phyloP scores from a whole-genome alignment of 1,140 invertebrate genomes.

The Colletes gigas region DNA sequence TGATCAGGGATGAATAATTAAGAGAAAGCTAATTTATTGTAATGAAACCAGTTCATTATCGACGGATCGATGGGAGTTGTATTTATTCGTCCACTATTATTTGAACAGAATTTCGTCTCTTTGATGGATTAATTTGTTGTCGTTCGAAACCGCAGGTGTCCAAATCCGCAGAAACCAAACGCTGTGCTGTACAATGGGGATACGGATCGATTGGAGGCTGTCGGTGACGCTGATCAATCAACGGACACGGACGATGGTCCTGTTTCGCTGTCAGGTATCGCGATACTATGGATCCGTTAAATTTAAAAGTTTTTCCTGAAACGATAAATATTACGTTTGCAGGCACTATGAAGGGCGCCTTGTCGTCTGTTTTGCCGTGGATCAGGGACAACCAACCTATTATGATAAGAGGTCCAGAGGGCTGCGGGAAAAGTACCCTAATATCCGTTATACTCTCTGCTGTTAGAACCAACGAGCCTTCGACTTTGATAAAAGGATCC shows the following conservation, averaged over 20 bases:
- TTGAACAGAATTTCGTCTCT: too few relatives aligned
- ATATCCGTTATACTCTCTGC: slow-evolving; percentile 69
- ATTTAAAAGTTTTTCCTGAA: too few relatives aligned
- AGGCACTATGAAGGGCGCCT: slow-evolving; percentile 71
- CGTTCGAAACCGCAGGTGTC: slow-evolving; percentile 69
- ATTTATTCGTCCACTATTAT: not conserved
- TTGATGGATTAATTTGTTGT: not conserved
- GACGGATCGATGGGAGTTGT: not conserved
- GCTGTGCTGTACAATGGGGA: slow-evolving; percentile 72
- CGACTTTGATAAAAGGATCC: slow-evolving; percentile 70
- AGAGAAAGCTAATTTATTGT: too few relatives aligned
- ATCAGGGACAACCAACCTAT: slow-evolving; percentile 70
- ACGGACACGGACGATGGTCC: slow-evolving; percentile 68
- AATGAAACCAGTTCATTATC: too few relatives aligned
- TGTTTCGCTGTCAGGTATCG: slow-evolving; percentile 67
- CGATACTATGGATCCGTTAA: not conserved
- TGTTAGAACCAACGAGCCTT: slow-evolving; percentile 65
- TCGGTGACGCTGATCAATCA: slow-evolving; percentile 54
- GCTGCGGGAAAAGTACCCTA: slow-evolving; percentile 75
- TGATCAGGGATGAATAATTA: too few relatives aligned
- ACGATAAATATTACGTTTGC: not conserved
- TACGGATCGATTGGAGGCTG: slow-evolving; percentile 73
- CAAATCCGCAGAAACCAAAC: slow-evolving; percentile 73
- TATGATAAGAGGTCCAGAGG: slow-evolving; percentile 72
- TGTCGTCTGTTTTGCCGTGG: slow-evolving; percentile 73